Evolutionary conservation across 2,888 invertebrate species (phyloP).

Genomic region (Cryptocephalus primarius): DNA sequence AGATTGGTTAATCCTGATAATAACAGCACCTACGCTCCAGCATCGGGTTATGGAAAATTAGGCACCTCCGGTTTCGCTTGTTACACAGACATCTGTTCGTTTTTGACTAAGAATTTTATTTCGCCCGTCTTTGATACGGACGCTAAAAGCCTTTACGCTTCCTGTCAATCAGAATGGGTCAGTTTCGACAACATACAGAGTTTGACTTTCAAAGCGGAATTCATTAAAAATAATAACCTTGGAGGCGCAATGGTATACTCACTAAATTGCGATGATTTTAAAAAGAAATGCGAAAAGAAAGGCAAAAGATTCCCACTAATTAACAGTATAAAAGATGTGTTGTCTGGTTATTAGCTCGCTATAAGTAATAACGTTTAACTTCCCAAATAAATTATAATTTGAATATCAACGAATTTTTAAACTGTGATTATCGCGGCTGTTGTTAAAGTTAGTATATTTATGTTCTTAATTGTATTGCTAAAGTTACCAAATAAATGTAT

Average conservation of each 20-base stretch:
- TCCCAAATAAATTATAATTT: no score
- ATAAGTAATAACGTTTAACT: no score
- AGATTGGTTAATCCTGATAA: conserved; percentile 58
- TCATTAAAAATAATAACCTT: conserved; percentile 39
- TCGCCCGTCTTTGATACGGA: conserved; percentile 51
- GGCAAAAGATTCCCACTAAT: conserved; percentile 16
- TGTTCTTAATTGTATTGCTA: no score
- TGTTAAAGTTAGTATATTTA: no score
- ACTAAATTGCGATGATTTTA: conserved; percentile 70
- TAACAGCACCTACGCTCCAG: conserved; percentile 58
- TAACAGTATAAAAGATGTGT: conserved; percentile 13
- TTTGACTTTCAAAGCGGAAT: conserved; percentile 52
- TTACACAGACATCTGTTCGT: conserved; percentile 60
- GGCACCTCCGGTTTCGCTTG: conserved; percentile 59
- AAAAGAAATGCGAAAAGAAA: conserved; percentile 41
- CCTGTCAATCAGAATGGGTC: conserved; percentile 63
- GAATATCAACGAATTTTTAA: no score
- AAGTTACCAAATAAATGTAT: no score
- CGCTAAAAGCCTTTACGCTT: conserved; percentile 68
- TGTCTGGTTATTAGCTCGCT: neutral
- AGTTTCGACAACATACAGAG: conserved; percentile 69
- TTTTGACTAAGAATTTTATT: conserved; percentile 45
- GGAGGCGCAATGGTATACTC: conserved; percentile 80
- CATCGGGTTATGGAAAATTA: conserved; percentile 54
- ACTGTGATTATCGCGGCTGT: no score